Percentiles rank a stretch among this genome's conserved stretches.
Conservation (phyloP, 2,888 invertebrate genomes). For the Pristionchus japonicus region DNA sequence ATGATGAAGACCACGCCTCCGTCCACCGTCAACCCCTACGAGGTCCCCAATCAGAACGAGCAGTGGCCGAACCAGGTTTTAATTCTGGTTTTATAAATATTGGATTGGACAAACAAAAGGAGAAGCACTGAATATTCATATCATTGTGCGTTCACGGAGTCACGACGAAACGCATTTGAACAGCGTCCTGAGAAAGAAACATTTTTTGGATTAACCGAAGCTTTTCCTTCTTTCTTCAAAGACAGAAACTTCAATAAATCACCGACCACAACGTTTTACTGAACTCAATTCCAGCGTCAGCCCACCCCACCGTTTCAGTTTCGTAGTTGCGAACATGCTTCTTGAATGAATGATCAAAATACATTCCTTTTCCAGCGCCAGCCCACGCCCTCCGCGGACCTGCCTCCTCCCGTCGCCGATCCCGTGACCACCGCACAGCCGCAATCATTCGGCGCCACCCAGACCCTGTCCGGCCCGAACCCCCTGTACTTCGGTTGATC, state of each 20-base stretch:
- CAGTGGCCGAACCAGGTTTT: slow-evolving; percentile 16
- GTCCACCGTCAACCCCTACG: background rate
- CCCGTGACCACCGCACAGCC: slow-evolving; percentile 39
- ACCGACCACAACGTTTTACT: too few species aligned
- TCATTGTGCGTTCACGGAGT: too few species aligned
- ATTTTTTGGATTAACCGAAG: too few species aligned
- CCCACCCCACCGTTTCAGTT: background rate
- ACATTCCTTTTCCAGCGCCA: background rate
- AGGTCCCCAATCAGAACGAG: background rate
- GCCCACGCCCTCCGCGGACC: background rate
- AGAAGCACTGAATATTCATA: too few species aligned
- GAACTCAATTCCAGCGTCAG: background rate
- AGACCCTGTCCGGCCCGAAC: background rate
- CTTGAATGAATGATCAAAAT: background rate
- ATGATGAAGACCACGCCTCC: background rate
- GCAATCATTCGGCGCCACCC: background rate
- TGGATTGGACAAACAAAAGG: background rate
- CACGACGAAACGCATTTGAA: too few species aligned
- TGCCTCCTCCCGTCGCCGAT: slow-evolving; percentile 36
- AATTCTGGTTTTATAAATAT: background rate
- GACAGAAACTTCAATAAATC: too few species aligned
- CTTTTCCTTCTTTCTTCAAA: too few species aligned
- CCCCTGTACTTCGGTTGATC: slow-evolving; percentile 24
- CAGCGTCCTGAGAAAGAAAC: too few species aligned
- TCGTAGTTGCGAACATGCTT: background rate